These are phyloP conservation scores for Phortica okadai DNA, from an alignment of 2,888 invertebrate genomes.

Conservation along the genomic window DNA sequence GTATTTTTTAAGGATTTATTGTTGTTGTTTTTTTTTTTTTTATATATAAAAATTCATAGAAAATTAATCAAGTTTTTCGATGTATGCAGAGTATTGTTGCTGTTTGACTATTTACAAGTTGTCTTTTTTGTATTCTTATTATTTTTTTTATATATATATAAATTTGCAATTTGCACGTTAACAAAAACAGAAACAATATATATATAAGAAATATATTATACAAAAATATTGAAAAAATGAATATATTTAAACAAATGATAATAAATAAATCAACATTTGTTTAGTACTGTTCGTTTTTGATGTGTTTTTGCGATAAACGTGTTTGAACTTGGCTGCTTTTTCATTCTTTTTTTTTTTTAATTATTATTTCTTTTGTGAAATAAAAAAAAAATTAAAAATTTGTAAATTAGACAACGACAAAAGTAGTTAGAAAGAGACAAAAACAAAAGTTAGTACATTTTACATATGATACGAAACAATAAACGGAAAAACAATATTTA, in stretches of 20 bases:
- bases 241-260: constrained; percentile 34
- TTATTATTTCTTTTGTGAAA: constrained; percentile 1
- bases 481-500: constrained; percentile 43
- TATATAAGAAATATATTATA: constrained; percentile 30
- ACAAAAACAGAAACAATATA: not conserved
- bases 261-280: constrained; percentile 17
- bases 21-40: constrained; percentile 44
- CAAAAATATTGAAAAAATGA: constrained; percentile 41
- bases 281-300: constrained; percentile 38
- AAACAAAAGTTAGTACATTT: constrained; percentile 39
- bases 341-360: not conserved
- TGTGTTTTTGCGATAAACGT: constrained; percentile 34
- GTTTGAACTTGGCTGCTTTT: constrained; percentile 25
- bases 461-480: constrained; percentile 30
- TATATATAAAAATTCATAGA: constrained; percentile 23
- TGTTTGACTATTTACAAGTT: constrained; percentile 72
- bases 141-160: constrained; percentile 46
- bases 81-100: constrained; percentile 64
- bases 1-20: constrained; percentile 38
- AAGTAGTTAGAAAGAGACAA: constrained; percentile 31
- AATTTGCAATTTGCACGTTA: constrained; percentile 48
- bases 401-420: constrained; percentile 11
- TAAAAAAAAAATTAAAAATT: constrained; percentile 7
- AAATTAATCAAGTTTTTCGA: constrained; percentile 44
- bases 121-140: constrained; percentile 55